These are phyloP conservation scores for Clarias fuscus DNA, from an alignment of 2,797 vertebrate genomes.

Conservation along the genomic window DNA sequence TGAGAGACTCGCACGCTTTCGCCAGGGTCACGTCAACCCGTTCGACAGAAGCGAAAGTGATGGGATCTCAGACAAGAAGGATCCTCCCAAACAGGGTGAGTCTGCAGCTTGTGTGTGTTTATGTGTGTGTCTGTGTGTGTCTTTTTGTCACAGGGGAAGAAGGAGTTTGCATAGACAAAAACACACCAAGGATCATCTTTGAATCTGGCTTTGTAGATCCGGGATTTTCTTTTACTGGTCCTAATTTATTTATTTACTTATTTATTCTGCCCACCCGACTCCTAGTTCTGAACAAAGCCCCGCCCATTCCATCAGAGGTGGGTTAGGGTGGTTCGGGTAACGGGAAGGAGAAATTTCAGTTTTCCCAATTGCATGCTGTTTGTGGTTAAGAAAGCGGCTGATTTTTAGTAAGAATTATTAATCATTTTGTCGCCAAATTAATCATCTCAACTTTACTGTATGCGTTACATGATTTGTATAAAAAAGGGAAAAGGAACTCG, in stretches of 20 bases:
- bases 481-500: background rate
- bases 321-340: background rate
- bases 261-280: too few species aligned
- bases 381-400: background rate
- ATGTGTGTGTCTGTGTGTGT: too few species aligned
- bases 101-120: background rate
- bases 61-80: constrained; percentile 64
- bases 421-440: background rate
- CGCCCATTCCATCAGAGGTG: background rate
- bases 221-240: background rate
- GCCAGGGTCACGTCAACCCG: constrained; percentile 93
- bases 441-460: background rate
- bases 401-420: background rate
- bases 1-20: constrained; percentile 89
- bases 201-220: background rate
- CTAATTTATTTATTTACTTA: background rate
- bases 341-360: background rate
- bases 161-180: background rate
- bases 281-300: background rate
- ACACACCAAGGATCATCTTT: background rate
- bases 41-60: constrained; percentile 84
- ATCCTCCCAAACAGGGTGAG: constrained; percentile 73
- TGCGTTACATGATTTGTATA: background rate
- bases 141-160: too few species aligned
- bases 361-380: background rate